Base-by-base conservation (phyloP, 2,888 invertebrate genomes). In the Tiphia femorata region DNA sequence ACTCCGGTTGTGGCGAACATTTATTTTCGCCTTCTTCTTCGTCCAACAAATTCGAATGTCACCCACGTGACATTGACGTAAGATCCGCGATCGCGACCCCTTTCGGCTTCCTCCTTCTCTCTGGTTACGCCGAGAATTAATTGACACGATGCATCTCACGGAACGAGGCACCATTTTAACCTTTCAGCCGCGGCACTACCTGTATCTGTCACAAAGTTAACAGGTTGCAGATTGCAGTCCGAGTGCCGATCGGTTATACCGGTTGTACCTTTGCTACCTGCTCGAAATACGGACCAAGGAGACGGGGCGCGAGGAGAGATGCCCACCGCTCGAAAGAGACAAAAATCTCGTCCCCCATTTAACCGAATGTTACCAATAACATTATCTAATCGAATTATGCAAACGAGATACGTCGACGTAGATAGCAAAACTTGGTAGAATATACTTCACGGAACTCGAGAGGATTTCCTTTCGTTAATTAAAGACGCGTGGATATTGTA, bases 181-280 rank as follows among this genome's bases (percentile, higher is more conserved):
- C 50, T 56, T 44, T 43, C 50, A 48, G 35, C 38, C 50, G 56
- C 41, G 51, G 42, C 48, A 56, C 48, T 29, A 62, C 62, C 64
- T 56, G 48, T 64, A 64, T 64, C 56, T 59, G 62, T 59, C 56
- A 64, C 50, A 35, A 51, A 25, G 43, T 46, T 53, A 54, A 50
- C 54, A 54, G 54, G 46, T 49, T 30, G 56, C 53, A 56, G 53
- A 62, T 58, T 48, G 58, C 62, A 51, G 55, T 43, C 52, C 37
- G 52, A 49, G 40, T 44, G 19, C 44, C 62, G 57, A 53, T 62
- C 53, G 56, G 59, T 64, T 62, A 55, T 23, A 44, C 47, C 33
- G 30, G 20, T 33, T 41, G 58, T 40, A 41, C 47, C 29, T 52
- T 48, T 46, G 48, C 42, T 57, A 63, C 63, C 62, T 61, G 60